Conservation (phyloP, 2,113 vertebrate species). For the Psittacara wagleri region DNA sequence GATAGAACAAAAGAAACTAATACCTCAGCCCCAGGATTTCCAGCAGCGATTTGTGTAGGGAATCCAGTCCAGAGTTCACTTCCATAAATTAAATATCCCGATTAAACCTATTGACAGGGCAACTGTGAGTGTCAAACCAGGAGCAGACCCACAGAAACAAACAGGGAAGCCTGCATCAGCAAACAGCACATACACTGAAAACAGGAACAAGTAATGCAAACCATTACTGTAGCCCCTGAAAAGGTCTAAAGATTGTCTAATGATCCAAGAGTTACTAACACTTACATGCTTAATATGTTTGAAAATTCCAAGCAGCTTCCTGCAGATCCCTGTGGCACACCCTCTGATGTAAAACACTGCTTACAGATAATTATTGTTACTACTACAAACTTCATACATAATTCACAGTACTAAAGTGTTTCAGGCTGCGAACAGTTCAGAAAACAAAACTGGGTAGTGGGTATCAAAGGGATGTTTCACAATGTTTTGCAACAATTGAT, state of each 20-base stretch:
- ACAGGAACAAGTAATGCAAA: not conserved
- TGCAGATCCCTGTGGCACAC: not conserved
- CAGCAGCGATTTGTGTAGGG: not conserved
- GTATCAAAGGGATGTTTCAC: not conserved
- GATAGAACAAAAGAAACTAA: not conserved
- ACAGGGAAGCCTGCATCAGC: rapidly evolving
- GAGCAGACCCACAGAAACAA: not conserved
- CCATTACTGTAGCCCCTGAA: not conserved
- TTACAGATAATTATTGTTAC: not conserved
- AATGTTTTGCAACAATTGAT: not conserved
- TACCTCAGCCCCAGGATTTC: not conserved
- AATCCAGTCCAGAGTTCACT: not conserved
- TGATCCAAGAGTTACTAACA: not conserved
- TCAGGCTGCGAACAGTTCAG: not conserved
- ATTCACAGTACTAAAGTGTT: not conserved
- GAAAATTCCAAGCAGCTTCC: not conserved
- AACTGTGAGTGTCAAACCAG: not conserved
- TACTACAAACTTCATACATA: not conserved
- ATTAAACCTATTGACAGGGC: not conserved
- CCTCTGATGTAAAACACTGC: not conserved
- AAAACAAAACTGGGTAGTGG: not conserved
- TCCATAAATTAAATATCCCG: not conserved
- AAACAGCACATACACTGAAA: not conserved
- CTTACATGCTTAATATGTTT: rapidly evolving
- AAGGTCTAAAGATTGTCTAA: not conserved